These are phyloP conservation scores for Heterochromis multidens DNA, from an alignment of 2,113 vertebrate genomes.

Conservation along the genomic window DNA sequence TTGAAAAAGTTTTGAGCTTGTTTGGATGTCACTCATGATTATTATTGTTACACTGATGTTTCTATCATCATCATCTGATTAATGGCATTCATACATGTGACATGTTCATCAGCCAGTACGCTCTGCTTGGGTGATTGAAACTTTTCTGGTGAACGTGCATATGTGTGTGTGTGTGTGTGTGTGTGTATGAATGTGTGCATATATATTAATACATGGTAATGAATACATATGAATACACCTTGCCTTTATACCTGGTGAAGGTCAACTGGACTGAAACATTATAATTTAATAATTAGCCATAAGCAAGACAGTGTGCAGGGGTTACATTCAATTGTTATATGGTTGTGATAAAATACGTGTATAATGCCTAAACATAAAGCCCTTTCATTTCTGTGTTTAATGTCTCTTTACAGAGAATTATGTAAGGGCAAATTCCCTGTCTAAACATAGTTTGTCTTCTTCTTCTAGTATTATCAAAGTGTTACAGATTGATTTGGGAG, in stretches of 20 bases:
- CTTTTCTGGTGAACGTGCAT: too few species aligned
- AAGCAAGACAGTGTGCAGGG: background rate
- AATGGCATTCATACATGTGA: too few species aligned
- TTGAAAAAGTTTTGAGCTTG: too few species aligned
- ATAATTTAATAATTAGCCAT: too few species aligned
- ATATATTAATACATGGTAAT: background rate
- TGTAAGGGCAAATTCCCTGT: background rate
- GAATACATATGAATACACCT: background rate
- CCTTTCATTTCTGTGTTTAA: background rate
- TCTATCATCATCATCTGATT: too few species aligned
- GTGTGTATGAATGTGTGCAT: background rate
- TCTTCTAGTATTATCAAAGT: constrained; percentile 32
- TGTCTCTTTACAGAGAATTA: constrained; percentile 2
- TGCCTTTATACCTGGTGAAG: background rate
- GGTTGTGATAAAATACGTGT: background rate
- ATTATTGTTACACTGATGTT: too few species aligned
- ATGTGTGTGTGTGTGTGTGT: too few species aligned
- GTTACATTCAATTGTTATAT: background rate
- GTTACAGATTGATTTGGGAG: constrained; percentile 49
- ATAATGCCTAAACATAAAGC: background rate
- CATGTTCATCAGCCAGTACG: too few species aligned
- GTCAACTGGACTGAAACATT: background rate
- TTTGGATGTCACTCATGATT: too few species aligned
- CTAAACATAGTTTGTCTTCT: constrained; percentile 28
- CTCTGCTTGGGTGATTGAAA: too few species aligned